Base-by-base conservation (phyloP, 2,113 vertebrate genomes). In the Nerophis ophidion region DNA sequence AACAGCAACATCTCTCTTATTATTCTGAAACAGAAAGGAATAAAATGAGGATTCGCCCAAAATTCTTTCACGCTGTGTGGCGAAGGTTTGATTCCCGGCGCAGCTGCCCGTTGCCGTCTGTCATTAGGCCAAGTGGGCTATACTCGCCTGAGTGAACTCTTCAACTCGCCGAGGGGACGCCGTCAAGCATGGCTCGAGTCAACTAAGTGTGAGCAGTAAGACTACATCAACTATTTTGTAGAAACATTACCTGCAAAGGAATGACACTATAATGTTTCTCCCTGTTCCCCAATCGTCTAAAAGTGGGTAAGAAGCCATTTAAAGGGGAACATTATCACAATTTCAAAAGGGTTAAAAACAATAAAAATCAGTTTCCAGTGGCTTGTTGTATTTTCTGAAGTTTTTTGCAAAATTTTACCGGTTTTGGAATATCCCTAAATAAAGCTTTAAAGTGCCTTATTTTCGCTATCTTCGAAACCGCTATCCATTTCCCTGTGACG, bases 1-100 rank as follows among this genome's bases (percentile, higher is more conserved):
- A 91, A 90, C 88, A 89, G 84, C 87, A 26, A 26, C 88, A 89
- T 90, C 91, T 91, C 88, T 38, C 46, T 66, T 66, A 68, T 26
- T 60, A 44, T 65, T 73, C 50, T 85, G 87, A 89, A 91, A 36
- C 90, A 81, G 26, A 48, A 47, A 63, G 26, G 57, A 68, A 68
- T 17, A 26, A 4, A 6, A 52, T 52, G 34, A n/a, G n/a, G 35
- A 1, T 36, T 54, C 48, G n/a, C 6, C 33, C 57, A 5, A 51
- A 36, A 48, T 34, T 60, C 36, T 57, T 8, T 14, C 42, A 33
- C 63, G 65, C 48, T 16, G 59, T 34, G 63, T 63, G 7, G 44
- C 16, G 49, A 58, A 58, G 33, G 63, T 71, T 49, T 26, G 63
- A 56, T 44, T 68, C 60, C 45, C 61, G 45, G 49, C 51, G 19